Base-by-base conservation (phyloP, 2,888 invertebrate species). In the Apotomis turbidana region DNA sequence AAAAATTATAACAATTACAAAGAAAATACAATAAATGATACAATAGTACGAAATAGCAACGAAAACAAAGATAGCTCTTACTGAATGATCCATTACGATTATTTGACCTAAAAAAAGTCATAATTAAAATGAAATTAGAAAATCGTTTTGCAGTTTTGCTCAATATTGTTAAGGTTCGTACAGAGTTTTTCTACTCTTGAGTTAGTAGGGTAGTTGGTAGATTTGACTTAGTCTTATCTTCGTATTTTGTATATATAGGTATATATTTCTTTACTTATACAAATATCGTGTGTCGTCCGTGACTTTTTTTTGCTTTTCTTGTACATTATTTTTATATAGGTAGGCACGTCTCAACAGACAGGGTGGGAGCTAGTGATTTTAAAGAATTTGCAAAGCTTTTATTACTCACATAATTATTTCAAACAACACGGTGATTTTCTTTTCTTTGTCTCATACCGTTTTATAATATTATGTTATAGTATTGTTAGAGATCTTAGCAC, bases 81-180 rank as follows among this genome's bases (percentile, higher is more conserved):
- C 55, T 66, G 41, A 55, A 57, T 68, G 54, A 69, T 69, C 54
- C 61, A 69, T 69, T 55, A 5, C 13, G 41, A 13, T 59, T 41
- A 58, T 36, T n/a, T 61, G 54, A 13, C 36, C 46, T 61, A 54
- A 46, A 57, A 55, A 27, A 2, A 27, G 2, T 27, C 27, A 27
- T 27, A 54, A 54, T 54, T 44, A 44, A 61, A 55, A 15, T n/a
- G 8, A 41, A 27, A 54, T 61, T 66, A 71, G 46, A 5, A 51
- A 38, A 55, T 63, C 63, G 54, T 60, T 71, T 66, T 58, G 67
- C 59, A 68, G 59, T 58, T 68, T 71, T 71, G 71, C 71, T 71
- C 71, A 71, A 71, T 71, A 60, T 38, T 38, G 49, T 61, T 71
- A 71, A 67, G 71, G 38, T 57, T 58, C 52, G 4, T n/a, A 52